These are phyloP conservation scores for Hephaestus fuliginosus DNA, from an alignment of 2,797 vertebrate genomes.

Conservation along the genomic window DNA sequence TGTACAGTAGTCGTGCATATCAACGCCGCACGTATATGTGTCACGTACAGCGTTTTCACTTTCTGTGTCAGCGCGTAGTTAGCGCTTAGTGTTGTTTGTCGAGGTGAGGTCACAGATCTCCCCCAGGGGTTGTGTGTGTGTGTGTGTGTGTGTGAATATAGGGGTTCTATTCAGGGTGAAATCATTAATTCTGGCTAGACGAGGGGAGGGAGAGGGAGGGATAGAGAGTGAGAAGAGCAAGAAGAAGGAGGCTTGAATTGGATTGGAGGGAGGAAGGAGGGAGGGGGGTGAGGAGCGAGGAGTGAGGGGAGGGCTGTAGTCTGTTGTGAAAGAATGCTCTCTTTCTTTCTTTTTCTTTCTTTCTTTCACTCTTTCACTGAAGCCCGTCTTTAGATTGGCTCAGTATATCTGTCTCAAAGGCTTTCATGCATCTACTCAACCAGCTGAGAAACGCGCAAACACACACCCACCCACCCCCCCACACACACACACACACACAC, in stretches of 20 bases:
- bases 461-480: conserved; percentile 42
- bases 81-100: conserved; percentile 63
- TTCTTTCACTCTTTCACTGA: conserved; percentile 74
- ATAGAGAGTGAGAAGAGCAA: conserved; percentile 62
- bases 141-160: conserved; percentile 53
- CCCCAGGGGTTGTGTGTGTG: conserved; percentile 56
- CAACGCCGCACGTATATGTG: neutral
- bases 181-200: conserved; percentile 79
- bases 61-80: conserved; percentile 76
- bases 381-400: conserved; percentile 76
- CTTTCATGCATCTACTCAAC: conserved; percentile 81
- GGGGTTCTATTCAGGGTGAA: conserved; percentile 77
- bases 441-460: conserved; percentile 71
- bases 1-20: neutral
- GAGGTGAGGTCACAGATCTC: conserved; percentile 74
- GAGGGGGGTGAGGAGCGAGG: neutral
- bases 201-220: conserved; percentile 32
- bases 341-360: conserved; percentile 64
- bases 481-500: conserved; percentile 49
- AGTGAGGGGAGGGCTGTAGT: conserved; percentile 49
- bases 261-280: conserved; percentile 15
- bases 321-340: conserved; percentile 76
- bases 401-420: conserved; percentile 80
- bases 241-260: conserved; percentile 62
- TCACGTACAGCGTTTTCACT: conserved; percentile 37